phyloP scores from a whole-genome alignment of 2,888 invertebrate species.

The Sicus ferrugineus region DNA sequence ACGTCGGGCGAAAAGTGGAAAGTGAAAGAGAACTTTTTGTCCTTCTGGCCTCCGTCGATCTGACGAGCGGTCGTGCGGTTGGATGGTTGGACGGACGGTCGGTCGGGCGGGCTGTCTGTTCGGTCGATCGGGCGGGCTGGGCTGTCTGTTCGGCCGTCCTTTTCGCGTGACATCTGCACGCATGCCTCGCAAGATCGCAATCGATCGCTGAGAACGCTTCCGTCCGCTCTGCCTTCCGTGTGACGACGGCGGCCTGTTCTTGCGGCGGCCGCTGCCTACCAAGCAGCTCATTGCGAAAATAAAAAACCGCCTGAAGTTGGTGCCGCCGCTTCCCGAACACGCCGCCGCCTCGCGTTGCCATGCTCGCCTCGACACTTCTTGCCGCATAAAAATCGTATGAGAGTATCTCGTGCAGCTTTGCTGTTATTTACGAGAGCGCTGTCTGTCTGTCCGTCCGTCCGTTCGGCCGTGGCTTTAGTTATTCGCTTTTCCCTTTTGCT shows the following conservation, averaged over 20 bases:
- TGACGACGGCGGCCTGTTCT: no score
- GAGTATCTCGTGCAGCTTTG: constrained; percentile 4
- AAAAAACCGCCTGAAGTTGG: not conserved
- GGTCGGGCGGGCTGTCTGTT: not conserved
- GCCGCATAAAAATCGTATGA: constrained; percentile 20
- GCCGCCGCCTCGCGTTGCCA: not conserved
- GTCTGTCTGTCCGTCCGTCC: no score
- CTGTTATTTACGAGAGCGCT: constrained; percentile 21
- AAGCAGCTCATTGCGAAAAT: not conserved
- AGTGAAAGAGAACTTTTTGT: not conserved
- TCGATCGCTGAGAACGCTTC: constrained; percentile 9
- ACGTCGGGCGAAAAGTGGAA: not conserved
- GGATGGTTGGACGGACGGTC: not conserved
- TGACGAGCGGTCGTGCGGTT: not conserved
- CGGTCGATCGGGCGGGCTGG: not conserved
- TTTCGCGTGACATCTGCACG: constrained; percentile 21
- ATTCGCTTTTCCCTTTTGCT: constrained; percentile 21
- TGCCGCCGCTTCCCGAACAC: not conserved
- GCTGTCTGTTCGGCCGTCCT: not conserved
- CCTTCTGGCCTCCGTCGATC: not conserved
- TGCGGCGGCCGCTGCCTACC: not conserved
- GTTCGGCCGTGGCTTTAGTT: constrained; percentile 1
- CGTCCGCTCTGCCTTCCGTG: not conserved
- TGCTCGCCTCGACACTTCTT: not conserved
- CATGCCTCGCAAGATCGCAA: constrained; percentile 15